Base-by-base conservation (phyloP, 2,888 invertebrate genomes). In the Quadroppia sp. region DNA sequence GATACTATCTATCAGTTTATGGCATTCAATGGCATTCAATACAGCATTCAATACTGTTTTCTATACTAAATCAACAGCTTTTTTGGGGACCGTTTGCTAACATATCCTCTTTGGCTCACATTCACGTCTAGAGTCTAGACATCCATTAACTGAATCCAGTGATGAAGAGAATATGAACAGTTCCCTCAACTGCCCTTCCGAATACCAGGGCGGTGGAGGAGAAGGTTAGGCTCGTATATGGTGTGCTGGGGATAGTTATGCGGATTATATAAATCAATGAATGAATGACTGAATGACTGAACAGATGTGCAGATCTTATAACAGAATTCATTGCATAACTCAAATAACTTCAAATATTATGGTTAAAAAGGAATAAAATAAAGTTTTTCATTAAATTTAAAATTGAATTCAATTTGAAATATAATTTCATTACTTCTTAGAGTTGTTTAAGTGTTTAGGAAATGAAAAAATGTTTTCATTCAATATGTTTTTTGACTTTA, bases 31-130 rank as follows among this genome's bases (percentile, higher is more conserved):
- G 15, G 45, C 45, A n/a, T n/a, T n/a, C n/a, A n/a, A n/a, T n/a
- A n/a, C n/a, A n/a, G n/a, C n/a, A n/a, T n/a, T n/a, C n/a, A n/a
- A n/a, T n/a, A n/a, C n/a, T n/a, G n/a, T n/a, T n/a, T n/a, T n/a
- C n/a, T n/a, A n/a, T n/a, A n/a, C n/a, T n/a, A 45, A 45, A 50
- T 50, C 59, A 32, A 59, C 28, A 59, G 59, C 20, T n/a, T 50
- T 17, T 20, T 59, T 28, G 20, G 59, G 59, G 59, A 59, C 59
- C 59, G 59, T 59, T 59, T 59, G 15, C 28, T 59, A 15, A 59
- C 59, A 59, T 7, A 15, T 50, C 23, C 50, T 50, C 50, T 50
- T 50, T 2, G 17, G 45, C 7, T 6, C 36, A 36, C 45, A 45
- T 7, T 45, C 6, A 15, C 15, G 17, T 9, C 15, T 45, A 7